Percentiles rank a stretch among this genome's conserved stretches.
These are phyloP conservation scores for Brenthis hecate DNA, from an alignment of 2,888 invertebrate species.

Conservation along the genomic window DNA sequence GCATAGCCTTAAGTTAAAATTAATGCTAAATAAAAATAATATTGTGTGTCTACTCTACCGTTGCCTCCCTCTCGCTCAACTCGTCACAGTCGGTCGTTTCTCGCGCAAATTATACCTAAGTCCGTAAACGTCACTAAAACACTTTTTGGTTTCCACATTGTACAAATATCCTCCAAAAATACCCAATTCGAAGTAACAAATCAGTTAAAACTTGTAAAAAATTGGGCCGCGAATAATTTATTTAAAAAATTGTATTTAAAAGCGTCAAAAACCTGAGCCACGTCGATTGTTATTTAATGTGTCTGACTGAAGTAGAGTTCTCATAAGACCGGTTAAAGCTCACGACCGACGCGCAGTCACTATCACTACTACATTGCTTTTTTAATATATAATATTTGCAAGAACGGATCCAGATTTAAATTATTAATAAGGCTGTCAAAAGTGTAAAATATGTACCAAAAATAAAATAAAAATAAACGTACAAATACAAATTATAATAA, in stretches of 20 bases:
- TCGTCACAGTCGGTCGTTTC: slow-evolving; percentile 24
- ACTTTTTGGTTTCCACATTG: slow-evolving; percentile 73
- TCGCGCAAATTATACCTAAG: slow-evolving; percentile 36
- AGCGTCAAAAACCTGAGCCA: slow-evolving; percentile 45
- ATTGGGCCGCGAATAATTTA: slow-evolving; percentile 34
- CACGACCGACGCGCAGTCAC: slow-evolving; percentile 42
- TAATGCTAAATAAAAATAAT: too few species aligned
- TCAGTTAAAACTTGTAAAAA: slow-evolving; percentile 37
- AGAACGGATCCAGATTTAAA: slow-evolving; percentile 8
- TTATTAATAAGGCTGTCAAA: background rate
- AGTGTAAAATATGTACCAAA: background rate
- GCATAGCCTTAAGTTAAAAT: background rate
- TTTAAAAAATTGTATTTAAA: slow-evolving; percentile 38
- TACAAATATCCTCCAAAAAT: slow-evolving; percentile 71
- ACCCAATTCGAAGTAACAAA: slow-evolving; percentile 44
- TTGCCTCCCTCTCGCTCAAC: background rate
- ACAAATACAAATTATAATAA: background rate
- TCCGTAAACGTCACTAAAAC: slow-evolving; percentile 57
- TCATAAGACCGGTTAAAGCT: slow-evolving; percentile 48
- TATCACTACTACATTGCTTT: slow-evolving; percentile 1
- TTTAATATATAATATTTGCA: slow-evolving; percentile 2
- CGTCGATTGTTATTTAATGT: slow-evolving; percentile 37
- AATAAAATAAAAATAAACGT: background rate
- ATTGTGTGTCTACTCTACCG: too few species aligned
- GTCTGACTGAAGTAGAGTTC: slow-evolving; percentile 1